Evolutionary conservation across 2,888 invertebrate genomes (phyloP).

Genomic region (Dasysyrphus tricinctus): DNA sequence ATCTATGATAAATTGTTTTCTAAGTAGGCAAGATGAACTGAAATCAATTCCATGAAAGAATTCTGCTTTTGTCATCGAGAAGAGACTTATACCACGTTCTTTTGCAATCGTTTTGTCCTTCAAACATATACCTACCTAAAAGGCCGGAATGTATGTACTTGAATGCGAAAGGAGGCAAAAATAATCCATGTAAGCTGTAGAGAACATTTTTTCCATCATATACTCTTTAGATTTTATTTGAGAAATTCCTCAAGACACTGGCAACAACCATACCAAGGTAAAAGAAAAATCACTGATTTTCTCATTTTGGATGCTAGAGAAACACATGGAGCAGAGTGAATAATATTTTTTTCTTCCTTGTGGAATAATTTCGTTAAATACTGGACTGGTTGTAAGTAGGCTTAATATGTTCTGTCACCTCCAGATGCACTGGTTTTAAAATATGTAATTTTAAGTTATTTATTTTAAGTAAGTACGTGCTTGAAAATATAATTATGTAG

Average conservation of each 20-base stretch:
- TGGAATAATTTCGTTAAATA: constrained; percentile 45
- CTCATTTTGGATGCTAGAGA: background rate
- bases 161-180: constrained; percentile 47
- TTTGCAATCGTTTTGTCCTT: constrained; percentile 68
- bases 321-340: constrained; percentile 6
- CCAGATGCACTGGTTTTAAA: constrained; percentile 49
- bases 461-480: constrained; percentile 12
- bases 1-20: constrained; percentile 75
- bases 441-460: constrained; percentile 40
- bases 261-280: constrained; percentile 5
- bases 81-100: constrained; percentile 50
- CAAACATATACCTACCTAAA: background rate
- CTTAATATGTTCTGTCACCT: constrained; percentile 43
- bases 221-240: constrained; percentile 20
- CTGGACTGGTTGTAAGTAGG: constrained; percentile 30
- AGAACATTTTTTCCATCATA: constrained; percentile 38
- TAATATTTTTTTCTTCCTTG: background rate
- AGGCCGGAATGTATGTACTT: constrained; percentile 59
- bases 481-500: background rate
- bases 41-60: constrained; percentile 72
- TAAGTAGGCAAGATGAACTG: constrained; percentile 75
- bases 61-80: constrained; percentile 71
- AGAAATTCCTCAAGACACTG: constrained; percentile 23
- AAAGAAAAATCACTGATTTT: constrained; percentile 27
- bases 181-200: constrained; percentile 67